A percentile compares a stretch with the other conserved stretches of the same genome.
phyloP scores from a whole-genome alignment of 1,140 invertebrate species.

The Chionoecetes opilio region DNA sequence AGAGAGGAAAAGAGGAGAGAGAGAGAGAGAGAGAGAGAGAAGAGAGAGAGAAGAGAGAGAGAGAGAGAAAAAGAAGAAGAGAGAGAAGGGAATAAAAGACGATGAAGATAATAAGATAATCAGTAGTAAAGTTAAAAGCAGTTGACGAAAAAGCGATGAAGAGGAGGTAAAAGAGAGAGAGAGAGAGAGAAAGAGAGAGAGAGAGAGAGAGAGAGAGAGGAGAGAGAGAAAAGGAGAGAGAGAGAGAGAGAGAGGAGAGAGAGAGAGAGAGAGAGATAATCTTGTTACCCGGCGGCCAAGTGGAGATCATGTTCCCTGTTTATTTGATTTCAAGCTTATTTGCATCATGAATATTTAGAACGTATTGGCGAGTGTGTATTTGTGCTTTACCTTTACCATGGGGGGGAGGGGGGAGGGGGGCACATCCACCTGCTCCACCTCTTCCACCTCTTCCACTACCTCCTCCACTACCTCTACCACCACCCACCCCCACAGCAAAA shows the following conservation, averaged over 20 bases:
- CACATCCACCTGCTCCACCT: too few species aligned
- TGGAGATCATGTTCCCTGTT: constrained; percentile 15
- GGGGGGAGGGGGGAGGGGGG: too few species aligned
- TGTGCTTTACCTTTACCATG: too few species aligned
- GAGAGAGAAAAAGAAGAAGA: not conserved
- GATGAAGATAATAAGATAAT: too few species aligned
- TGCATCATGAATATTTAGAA: constrained; percentile 21
- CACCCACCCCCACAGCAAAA: not conserved
- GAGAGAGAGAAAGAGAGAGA: too few species aligned
- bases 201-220: not conserved
- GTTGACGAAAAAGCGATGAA: too few species aligned
- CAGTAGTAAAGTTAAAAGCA: too few species aligned
- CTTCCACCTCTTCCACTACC: not conserved
- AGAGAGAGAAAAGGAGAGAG: constrained; percentile 17
- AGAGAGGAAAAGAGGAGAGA: constrained; percentile 4
- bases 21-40: constrained; percentile 41
- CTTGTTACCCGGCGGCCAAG: constrained; percentile 14
- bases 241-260: constrained; percentile 27
- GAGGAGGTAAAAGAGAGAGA: not conserved
- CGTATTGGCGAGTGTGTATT: not conserved
- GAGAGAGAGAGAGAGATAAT: constrained; percentile 28
- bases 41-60: constrained; percentile 29
- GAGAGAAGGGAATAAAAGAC: not conserved
- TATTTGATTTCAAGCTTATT: constrained; percentile 19
- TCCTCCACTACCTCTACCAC: not conserved